Conservation (phyloP, 2,797 vertebrate genomes). For the Yasuhikotakia modesta region DNA sequence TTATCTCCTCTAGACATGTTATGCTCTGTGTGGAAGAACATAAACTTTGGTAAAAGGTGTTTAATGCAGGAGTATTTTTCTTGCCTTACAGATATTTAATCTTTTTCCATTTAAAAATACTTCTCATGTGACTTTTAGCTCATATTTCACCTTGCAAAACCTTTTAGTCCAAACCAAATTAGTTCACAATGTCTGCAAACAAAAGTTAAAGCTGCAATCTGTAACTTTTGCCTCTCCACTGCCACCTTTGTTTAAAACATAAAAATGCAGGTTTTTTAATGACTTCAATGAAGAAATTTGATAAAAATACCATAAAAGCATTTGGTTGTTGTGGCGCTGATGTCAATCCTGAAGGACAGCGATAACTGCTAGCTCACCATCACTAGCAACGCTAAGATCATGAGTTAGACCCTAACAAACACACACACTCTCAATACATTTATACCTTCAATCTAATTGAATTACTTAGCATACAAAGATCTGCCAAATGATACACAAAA, state of each 20-base stretch:
- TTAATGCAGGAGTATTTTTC: conserved; percentile 1
- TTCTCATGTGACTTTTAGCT: neutral
- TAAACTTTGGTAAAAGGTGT: neutral
- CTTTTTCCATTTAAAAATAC: neutral
- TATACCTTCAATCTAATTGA: neutral
- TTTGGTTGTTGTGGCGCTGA: neutral
- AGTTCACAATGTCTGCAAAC: neutral
- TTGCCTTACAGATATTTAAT: neutral
- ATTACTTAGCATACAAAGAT: neutral
- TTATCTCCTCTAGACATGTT: conserved; percentile 14
- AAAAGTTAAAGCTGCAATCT: neutral
- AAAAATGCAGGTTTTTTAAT: too few relatives aligned
- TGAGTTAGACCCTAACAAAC: too few relatives aligned
- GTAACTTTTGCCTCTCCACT: too few relatives aligned
- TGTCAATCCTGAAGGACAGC: neutral
- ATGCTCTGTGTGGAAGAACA: conserved; percentile 9
- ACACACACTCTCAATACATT: neutral
- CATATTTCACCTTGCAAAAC: neutral
- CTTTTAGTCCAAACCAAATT: neutral
- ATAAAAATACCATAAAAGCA: neutral
- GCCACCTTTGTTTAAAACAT: too few relatives aligned
- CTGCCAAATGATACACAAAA: neutral
- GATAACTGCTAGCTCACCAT: neutral
- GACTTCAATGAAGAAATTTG: neutral
- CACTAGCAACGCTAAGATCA: too few relatives aligned